Evolutionary conservation across 2,797 vertebrate species (phyloP).

Genomic region (Thaleichthys pacificus): DNA sequence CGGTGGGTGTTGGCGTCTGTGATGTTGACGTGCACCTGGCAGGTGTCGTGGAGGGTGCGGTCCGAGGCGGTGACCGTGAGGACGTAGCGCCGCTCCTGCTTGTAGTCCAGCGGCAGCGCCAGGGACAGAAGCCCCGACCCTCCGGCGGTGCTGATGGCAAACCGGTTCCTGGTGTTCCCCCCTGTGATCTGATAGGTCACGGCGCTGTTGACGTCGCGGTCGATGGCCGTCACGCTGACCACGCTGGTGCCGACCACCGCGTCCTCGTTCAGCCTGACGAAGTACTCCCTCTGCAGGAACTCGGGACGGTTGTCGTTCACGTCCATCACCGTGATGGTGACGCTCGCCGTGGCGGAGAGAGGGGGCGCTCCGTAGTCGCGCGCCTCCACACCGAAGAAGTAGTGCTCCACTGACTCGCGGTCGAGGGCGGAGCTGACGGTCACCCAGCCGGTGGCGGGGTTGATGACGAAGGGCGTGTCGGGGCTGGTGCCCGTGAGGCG

Average conservation of each 20-base stretch:
- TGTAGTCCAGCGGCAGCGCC: constrained; percentile 94
- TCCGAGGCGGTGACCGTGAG: constrained; percentile 95
- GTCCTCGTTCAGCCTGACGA: constrained; percentile 92
- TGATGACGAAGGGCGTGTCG: constrained; percentile 92
- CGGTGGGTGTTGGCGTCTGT: constrained; percentile 97
- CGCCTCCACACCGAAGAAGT: constrained; percentile 94
- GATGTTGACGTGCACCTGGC: constrained; percentile 95
- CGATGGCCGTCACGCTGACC: constrained; percentile 88
- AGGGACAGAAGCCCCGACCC: constrained; percentile 89
- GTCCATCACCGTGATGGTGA: constrained; percentile 95
- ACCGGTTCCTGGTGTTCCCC: constrained; percentile 95
- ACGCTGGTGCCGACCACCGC: constrained; percentile 92
- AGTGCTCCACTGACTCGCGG: constrained; percentile 92
- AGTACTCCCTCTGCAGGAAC: constrained; percentile 93
- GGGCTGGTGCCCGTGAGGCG: constrained; percentile 84
- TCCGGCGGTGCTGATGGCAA: constrained; percentile 92
- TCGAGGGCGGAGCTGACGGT: constrained; percentile 91
- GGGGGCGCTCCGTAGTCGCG: constrained; percentile 89
- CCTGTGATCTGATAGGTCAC: constrained; percentile 98
- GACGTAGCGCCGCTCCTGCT: constrained; percentile 95
- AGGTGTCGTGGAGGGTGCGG: constrained; percentile 93
- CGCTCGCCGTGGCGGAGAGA: constrained; percentile 91
- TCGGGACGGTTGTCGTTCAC: constrained; percentile 97
- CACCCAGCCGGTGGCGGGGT: constrained; percentile 95
- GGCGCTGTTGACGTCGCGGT: constrained; percentile 94